Conservation (phyloP, 92 coral and sea anemone species). For the Epizoanthus fatuus region DNA sequence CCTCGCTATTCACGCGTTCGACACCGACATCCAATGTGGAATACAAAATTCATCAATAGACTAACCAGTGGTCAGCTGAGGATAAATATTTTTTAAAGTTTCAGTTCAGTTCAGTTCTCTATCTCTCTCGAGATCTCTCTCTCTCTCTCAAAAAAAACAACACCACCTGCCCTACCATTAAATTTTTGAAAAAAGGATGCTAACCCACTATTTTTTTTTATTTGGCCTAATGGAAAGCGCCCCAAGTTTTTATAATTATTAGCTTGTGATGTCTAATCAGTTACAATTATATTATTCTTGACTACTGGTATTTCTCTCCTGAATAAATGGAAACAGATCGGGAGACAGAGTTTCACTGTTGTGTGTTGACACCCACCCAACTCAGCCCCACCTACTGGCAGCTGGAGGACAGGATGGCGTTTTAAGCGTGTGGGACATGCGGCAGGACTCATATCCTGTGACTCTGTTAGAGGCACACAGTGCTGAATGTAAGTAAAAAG, state of each 20-base stretch:
- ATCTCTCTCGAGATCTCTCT: too few species aligned
- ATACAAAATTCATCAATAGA: too few species aligned
- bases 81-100: too few species aligned
- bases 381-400: conserved; percentile 95
- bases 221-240: too few species aligned
- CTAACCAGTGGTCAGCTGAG: too few species aligned
- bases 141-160: too few species aligned
- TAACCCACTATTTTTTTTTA: too few species aligned
- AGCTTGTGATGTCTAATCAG: neutral
- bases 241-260: neutral
- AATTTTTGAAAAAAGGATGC: too few species aligned
- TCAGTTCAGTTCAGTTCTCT: too few species aligned
- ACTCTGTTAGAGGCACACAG: conserved; percentile 93
- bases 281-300: neutral
- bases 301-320: neutral
- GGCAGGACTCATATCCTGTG: conserved; percentile 96
- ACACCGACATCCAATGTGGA: too few species aligned
- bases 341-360: conserved; percentile 95
- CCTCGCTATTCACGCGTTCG: too few species aligned
- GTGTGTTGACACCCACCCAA: conserved; percentile 96
- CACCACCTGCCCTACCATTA: too few species aligned
- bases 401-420: conserved; percentile 99
- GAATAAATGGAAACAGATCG: conserved; percentile 59
- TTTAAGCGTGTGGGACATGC: conserved; percentile 96
- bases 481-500: conserved; percentile 79